A percentile compares a stretch with the other conserved stretches of the same genome.
These are phyloP conservation scores for Cephus pygmeus DNA, from an alignment of 2,888 invertebrate genomes.

Conservation along the genomic window DNA sequence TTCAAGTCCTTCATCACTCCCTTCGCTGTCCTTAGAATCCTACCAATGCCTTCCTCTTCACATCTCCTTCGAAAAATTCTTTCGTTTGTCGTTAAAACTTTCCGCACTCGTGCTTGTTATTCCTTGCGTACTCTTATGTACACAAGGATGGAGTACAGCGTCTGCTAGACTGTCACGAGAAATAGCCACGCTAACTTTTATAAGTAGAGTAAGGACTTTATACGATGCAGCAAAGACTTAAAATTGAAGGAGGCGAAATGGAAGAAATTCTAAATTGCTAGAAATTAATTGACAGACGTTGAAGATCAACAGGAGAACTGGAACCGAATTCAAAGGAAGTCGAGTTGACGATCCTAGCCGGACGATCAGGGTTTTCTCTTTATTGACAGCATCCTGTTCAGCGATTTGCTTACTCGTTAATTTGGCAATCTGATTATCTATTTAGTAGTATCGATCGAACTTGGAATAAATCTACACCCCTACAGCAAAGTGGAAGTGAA, in stretches of 20 bases:
- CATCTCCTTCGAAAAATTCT: constrained; percentile 12
- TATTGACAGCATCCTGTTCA: too few species aligned
- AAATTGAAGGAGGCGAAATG: neutral
- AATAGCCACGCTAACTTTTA: neutral
- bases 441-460: too few species aligned
- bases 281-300: neutral
- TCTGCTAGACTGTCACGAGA: neutral
- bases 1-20: constrained; percentile 11
- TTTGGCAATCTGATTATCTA: too few species aligned
- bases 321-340: neutral
- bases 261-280: neutral
- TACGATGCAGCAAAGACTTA: neutral
- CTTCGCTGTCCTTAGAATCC: constrained; percentile 17
- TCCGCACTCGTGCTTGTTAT: constrained; percentile 24
- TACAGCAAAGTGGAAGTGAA: too few species aligned
- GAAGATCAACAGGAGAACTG: neutral
- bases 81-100: constrained; percentile 33
- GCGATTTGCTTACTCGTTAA: too few species aligned
- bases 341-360: too few species aligned
- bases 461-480: too few species aligned
- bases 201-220: neutral
- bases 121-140: constrained; percentile 14
- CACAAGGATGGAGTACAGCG: constrained; percentile 15
- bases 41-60: constrained; percentile 22
- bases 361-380: too few species aligned